Percentiles rank a stretch among this genome's conserved stretches.
These are phyloP conservation scores for Rhegmatorhina hoffmannsi DNA, from an alignment of 2,113 vertebrate genomes.

Conservation along the genomic window DNA sequence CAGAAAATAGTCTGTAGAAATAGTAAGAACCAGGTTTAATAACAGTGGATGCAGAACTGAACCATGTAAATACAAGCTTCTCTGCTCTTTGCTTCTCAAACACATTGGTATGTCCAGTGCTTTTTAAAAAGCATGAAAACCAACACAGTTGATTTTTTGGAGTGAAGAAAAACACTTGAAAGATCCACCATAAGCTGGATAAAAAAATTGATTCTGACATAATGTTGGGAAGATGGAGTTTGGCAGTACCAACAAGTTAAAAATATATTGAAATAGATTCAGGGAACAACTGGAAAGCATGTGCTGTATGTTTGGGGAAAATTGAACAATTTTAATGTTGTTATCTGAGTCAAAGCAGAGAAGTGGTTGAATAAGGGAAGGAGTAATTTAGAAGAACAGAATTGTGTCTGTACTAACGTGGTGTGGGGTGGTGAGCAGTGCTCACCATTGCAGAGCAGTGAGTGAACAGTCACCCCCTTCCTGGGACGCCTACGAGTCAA, in stretches of 20 bases:
- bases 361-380: not conserved
- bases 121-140: slow-evolving; percentile 30
- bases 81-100: not conserved
- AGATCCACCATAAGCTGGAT: not conserved
- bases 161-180: slow-evolving; percentile 12
- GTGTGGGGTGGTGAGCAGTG: not conserved
- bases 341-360: not conserved
- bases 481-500: not conserved
- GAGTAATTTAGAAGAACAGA: not conserved
- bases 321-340: not conserved
- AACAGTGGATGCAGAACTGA: not conserved
- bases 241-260: not conserved
- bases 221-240: slow-evolving; percentile 6
- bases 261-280: not conserved
- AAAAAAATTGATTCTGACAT: not conserved
- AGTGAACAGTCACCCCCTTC: not conserved
- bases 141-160: not conserved
- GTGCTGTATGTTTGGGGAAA: not conserved
- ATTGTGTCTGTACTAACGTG: not conserved
- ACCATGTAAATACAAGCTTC: not conserved
- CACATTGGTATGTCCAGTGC: not conserved
- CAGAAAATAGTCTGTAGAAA: slow-evolving; percentile 52
- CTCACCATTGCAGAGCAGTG: not conserved
- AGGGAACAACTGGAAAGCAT: not conserved
- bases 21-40: slow-evolving; percentile 36